Base-by-base conservation (phyloP, 2,113 vertebrate species). In the Mungos mungo region DNA sequence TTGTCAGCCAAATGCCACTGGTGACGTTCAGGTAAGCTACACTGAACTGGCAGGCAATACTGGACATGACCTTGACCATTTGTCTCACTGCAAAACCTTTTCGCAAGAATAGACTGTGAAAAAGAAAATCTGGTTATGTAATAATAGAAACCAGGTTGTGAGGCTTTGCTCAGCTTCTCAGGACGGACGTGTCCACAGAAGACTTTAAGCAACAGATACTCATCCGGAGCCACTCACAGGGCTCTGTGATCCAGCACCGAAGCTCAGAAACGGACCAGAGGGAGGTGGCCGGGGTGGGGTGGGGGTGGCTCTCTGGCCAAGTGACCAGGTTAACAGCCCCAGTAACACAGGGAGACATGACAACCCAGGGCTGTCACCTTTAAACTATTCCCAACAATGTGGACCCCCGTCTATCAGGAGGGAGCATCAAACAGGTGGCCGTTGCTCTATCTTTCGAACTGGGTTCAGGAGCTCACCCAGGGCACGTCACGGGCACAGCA, bases 221-320 rank as follows among this genome's bases (percentile, higher is more conserved):
- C 0, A 13, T 23, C 23, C 4, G 45, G 76, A n/a, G 35, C 19
- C 31, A 10, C 19, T 31, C 15, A 5, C 19, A 21, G 27, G 60
- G 31, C 2, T 31, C 11, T 0, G 0, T 5, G 35, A 18, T 10
- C 65, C 13, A 3, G 33, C 2, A 0, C 4, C 1, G 19, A 63
- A n/a, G n/a, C 15, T 7, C n/a, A 14, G 18, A 47, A 63, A 31
- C n/a, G 65, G n/a, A 21, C 5, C 29, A 2, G 7, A 21, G 14
- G 69, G 60, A 27, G 7, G 27, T 33, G 41, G 35, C 21, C 2
- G 11, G 14, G 1, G 2, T 12, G 18, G 14, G 23, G 18, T 1
- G 18, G 1, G 2, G 15, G 18, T 10, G 25, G 18, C 4, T 0
- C 45, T 29, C n/a, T 23, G 31, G 81, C 23, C 71, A 12, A 23